phyloP scores from a whole-genome alignment of 2,113 vertebrate species.

The Rhea pennata region DNA sequence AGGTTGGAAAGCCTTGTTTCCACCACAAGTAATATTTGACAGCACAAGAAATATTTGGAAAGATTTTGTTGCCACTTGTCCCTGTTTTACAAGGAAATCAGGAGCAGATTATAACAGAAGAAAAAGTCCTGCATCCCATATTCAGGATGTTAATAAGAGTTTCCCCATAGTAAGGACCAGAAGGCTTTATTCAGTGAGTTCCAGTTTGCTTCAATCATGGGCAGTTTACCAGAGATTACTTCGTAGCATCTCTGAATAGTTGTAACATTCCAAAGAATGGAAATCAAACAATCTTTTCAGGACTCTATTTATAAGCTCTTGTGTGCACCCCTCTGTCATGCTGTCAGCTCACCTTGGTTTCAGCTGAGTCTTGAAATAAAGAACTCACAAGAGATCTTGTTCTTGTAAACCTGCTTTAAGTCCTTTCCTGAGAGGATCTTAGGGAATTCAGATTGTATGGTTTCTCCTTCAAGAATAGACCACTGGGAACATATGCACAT shows the following conservation, averaged over 20 bases:
- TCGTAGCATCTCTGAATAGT: constrained; percentile 34
- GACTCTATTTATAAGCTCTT: constrained; percentile 36
- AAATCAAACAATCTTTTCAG: constrained; percentile 54
- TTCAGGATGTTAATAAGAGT: neutral
- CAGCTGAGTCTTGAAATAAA: constrained; percentile 1
- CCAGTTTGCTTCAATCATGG: constrained; percentile 42
- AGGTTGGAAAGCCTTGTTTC: neutral
- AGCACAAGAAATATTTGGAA: constrained; percentile 13
- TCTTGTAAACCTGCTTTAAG: neutral
- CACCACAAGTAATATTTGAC: neutral
- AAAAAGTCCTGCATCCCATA: neutral
- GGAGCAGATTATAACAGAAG: neutral
- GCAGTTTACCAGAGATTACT: constrained; percentile 51
- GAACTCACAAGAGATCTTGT: constrained; percentile 4
- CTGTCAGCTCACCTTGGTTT: constrained; percentile 25
- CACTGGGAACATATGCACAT: neutral
- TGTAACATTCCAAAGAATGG: constrained; percentile 40
- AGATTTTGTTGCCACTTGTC: neutral
- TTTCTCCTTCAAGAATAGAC: neutral
- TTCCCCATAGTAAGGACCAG: neutral
- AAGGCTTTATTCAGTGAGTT: neutral
- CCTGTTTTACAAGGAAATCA: neutral
- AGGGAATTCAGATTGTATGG: neutral
- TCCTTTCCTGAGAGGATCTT: neutral
- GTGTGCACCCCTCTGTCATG: neutral